Percentiles rank a stretch among this genome's conserved stretches.
Conservation (phyloP, 2,113 vertebrate species). For the Lasiurus borealis region DNA sequence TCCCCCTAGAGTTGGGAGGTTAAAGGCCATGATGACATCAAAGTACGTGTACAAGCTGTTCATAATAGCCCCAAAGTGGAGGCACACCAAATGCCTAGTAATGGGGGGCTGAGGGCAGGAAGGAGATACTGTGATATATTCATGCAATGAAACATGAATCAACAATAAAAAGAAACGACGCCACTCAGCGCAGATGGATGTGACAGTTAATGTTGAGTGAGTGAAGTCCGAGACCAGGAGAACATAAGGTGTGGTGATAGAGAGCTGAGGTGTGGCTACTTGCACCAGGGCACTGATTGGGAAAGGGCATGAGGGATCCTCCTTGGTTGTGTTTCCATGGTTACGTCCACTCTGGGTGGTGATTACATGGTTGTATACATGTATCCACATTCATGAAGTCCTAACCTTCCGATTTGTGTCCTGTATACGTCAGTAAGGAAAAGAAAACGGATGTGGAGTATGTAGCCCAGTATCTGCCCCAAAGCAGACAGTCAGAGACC, state of each 20-base stretch:
- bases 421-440: background rate
- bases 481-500: background rate
- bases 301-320: background rate
- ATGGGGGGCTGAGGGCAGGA: no score
- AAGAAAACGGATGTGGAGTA: background rate
- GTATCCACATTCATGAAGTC: background rate
- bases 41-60: background rate
- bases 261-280: background rate
- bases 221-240: background rate
- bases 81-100: background rate
- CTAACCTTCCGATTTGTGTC: background rate
- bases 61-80: background rate
- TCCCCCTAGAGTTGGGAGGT: background rate
- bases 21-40: background rate
- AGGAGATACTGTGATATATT: no score
- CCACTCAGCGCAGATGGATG: no score
- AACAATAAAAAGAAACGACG: background rate
- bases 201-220: background rate
- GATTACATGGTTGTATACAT: background rate
- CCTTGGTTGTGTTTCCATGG: background rate
- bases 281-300: no score
- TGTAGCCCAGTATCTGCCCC: background rate
- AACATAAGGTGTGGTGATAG: background rate
- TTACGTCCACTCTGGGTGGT: background rate
- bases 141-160: background rate